Evolutionary conservation across 2,888 invertebrate species (phyloP), one percentile per base, ranked within the genome.

Genomic region (Bombylius discolor): DNA sequence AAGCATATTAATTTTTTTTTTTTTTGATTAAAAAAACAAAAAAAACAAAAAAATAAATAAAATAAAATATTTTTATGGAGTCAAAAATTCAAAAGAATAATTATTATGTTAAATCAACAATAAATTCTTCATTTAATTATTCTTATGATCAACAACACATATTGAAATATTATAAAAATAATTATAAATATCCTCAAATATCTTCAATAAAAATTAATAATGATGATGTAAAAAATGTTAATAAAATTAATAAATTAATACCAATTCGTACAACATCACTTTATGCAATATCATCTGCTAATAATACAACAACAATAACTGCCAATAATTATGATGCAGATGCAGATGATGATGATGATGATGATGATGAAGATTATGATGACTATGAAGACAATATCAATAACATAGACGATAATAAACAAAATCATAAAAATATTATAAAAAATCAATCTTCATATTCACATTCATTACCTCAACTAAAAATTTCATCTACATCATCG

Each of bases 181-280:
- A 23, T 23, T 23, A 23, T 23, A 23, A 23, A 23, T 23, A 23
- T 23, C 23, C 23, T 23, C 23, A 23, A 23, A 23, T 23, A 23
- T 11, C 8, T 42, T 36, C 34, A 8, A 36, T 7, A 36, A 36
- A 36, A 36, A 3, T 36, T 1, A 36, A 36, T 8, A 36, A 4
- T 36, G 8, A 36, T 36, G 8, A 7, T 36, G 8, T 7, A 3
- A 42, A 42, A 2, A 4, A 36, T 36, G 8, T 1, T 36, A 36
- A 36, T 36, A 42, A 42, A 11, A 42, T 4, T 11, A 8, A 11
- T 11, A 42, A 42, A 11, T 11, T 11, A 42, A 11, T 42, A 11
- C 39, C 54, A 12, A 46, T 50, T 6, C 34, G 55, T 31, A 46
- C 55, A 39, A 49, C 46, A 36, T 55, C 55, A 46, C 36, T 55